A percentile compares a stretch with the other conserved stretches of the same genome.
Evolutionary conservation across 2,113 vertebrate species (phyloP).

Genomic region (Sclerurus mexicanus): DNA sequence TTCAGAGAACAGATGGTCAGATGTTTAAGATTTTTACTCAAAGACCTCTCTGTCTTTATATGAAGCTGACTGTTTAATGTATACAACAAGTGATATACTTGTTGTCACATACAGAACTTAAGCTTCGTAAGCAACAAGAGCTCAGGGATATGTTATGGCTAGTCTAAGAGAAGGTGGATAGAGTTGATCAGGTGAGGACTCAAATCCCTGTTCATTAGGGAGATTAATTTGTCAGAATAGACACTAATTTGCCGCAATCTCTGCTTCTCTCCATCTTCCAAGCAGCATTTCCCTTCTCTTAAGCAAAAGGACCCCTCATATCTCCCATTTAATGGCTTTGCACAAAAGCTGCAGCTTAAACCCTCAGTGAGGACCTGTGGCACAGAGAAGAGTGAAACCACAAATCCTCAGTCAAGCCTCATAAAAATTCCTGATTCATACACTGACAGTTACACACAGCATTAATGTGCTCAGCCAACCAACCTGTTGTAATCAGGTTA

Average conservation of each 20-base stretch:
- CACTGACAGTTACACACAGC: background rate
- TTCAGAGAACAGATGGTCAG: background rate
- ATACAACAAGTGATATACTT: background rate
- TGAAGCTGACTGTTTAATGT: background rate
- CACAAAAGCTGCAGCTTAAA: background rate
- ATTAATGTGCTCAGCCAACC: background rate
- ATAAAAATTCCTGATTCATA: background rate
- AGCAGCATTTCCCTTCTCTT: background rate
- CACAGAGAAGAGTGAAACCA: background rate
- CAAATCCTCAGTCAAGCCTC: background rate
- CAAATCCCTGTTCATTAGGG: background rate
- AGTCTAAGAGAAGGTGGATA: background rate
- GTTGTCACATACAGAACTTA: background rate
- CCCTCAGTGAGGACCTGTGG: rapidly evolving
- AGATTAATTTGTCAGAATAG: background rate
- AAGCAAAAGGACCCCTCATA: background rate
- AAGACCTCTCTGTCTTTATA: background rate
- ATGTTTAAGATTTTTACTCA: background rate
- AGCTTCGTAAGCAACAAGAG: background rate
- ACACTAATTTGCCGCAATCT: background rate
- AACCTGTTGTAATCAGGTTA: background rate
- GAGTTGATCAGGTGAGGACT: background rate
- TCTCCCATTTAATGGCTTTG: background rate
- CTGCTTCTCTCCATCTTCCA: background rate
- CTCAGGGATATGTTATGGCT: rapidly evolving